Percentiles rank a stretch among this genome's conserved stretches.
Evolutionary conservation across 2,113 vertebrate species (phyloP).

Genomic region (Lichenostomus cassidix): DNA sequence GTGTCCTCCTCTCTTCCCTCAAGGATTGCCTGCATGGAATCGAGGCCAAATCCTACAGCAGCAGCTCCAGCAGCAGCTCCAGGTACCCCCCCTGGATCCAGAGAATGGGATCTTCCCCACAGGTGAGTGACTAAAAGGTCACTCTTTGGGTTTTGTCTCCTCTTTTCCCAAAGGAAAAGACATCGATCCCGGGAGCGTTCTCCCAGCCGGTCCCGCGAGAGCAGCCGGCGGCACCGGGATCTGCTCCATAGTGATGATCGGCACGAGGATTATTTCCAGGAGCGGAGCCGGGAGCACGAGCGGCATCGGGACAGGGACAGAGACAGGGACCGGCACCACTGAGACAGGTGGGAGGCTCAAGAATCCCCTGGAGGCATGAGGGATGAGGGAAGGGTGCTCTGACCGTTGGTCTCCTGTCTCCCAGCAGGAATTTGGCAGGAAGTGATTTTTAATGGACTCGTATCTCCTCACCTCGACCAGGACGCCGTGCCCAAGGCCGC

Average conservation of each 20-base stretch:
- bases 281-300: conserved; percentile 80
- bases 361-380: not conserved
- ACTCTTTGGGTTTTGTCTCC: not conserved
- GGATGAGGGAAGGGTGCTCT: not conserved
- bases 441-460: conserved; percentile 79
- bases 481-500: conserved; percentile 69
- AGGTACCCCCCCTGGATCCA: conserved; percentile 42
- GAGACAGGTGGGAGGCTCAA: conserved; percentile 62
- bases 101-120: accelerated
- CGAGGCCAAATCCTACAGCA: conserved; percentile 86
- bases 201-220: conserved; percentile 81
- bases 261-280: conserved; percentile 84
- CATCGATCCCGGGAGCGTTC: conserved; percentile 82
- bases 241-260: conserved; percentile 77
- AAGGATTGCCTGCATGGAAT: conserved; percentile 95
- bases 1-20: conserved; percentile 90
- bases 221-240: conserved; percentile 82
- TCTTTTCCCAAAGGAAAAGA: conserved; percentile 69
- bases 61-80: conserved; percentile 75
- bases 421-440: conserved; percentile 65
- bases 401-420: not conserved
- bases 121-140: not conserved
- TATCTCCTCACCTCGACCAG: conserved; percentile 79
- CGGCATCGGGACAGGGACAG: conserved; percentile 78
- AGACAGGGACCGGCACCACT: conserved; percentile 83